Evolutionary conservation across 2,113 vertebrate species (phyloP), one percentile per base, ranked within the genome.

Genomic region (Octodon degus): DNA sequence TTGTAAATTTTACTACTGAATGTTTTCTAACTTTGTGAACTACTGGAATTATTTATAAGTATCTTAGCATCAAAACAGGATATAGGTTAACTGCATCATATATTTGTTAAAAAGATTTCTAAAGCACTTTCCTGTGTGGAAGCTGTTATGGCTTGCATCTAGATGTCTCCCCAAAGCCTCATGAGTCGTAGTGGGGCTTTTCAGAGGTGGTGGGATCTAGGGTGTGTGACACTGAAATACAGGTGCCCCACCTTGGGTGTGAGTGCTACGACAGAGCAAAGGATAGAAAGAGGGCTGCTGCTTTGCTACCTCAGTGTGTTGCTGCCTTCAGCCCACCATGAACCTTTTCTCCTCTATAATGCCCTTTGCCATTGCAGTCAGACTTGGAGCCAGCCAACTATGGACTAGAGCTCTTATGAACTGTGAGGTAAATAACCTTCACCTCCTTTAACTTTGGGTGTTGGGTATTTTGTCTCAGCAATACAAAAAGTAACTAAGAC

Each of bases 1-100:
- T 72, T 84, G 32, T 80, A 84, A 63, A 81, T 53, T 94, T 81
- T 89, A 95, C 20, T n/a, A 47, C 32, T 60, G 43, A 95, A 93
- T 60, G 53, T 19, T 62, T 93, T 80, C 24, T 95, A 63, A 82
- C 27, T 93, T 65, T 62, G 55, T 50, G 86, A 89, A 86, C 17
- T 60, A 88, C 86, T 85, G 83, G 19, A 95, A 72, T n/a, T 65
- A 86, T 50, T 90, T 87, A 86, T 83, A 89, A 79, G 16, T 70
- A 86, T 93, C 55, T 62, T 72, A 47, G 1, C 5, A 91, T 90
- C 16, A 89, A 91, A 94, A 89, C 0, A 89, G 37, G 32, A 93
- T 16, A 70, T 86, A 62, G 40, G 10, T n/a, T 74, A 79, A 92
- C 0, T 62, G 24, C 4, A 86, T 65, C n/a, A 90, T 50, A 50